Base-by-base conservation (phyloP, 1,140 invertebrate genomes). In the Pseudomyrmex flavicornis region DNA sequence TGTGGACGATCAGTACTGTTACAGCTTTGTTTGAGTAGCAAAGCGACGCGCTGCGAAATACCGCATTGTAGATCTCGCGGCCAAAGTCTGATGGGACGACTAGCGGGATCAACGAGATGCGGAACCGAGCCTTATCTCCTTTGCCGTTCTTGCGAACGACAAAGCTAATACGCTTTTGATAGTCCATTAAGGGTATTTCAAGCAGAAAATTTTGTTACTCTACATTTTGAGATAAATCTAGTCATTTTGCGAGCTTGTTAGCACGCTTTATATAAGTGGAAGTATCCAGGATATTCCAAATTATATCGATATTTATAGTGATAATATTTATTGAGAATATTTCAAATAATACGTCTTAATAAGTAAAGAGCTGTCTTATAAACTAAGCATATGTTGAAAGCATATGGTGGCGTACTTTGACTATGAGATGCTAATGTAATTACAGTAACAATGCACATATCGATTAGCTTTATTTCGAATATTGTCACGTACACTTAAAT, bases 151-250 rank as follows among this genome's bases (percentile, higher is more conserved):
- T 44, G 62, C 63, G 20, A 77, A 48, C n/a, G 50, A 75, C 20
- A 5, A 35, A 63, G 46, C 54, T 86, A 77, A 87, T 83, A 73
- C 13, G 46, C 17, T 76, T 83, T 50, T 54, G 44, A 46, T 85
- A 87, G 77, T 86, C 59, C 48, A 86, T 86, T 73, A 87, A 77
- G 8, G 22, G 10, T 10, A 9, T 22, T n/a, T 10, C 50, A 35
- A 58, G 54, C 62, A 20, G 44, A n/a, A 83, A 86, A 73, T 86
- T 86, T 83, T 70, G 79, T 68, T 85, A 75, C 58, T 82, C 76
- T 20, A 15, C 46, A 7, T 65, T 58, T 58, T 72, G 15, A 48
- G 69, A 65, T 79, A 58, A 68, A 46, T 70, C 58, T 82, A 56
- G 50, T 74, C 56, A 80, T 80, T 75, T 82, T 56, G 61, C 56